These are phyloP conservation scores for Heliopora coerulea DNA, from an alignment of 92 coral and sea anemone species.

Conservation along the genomic window DNA sequence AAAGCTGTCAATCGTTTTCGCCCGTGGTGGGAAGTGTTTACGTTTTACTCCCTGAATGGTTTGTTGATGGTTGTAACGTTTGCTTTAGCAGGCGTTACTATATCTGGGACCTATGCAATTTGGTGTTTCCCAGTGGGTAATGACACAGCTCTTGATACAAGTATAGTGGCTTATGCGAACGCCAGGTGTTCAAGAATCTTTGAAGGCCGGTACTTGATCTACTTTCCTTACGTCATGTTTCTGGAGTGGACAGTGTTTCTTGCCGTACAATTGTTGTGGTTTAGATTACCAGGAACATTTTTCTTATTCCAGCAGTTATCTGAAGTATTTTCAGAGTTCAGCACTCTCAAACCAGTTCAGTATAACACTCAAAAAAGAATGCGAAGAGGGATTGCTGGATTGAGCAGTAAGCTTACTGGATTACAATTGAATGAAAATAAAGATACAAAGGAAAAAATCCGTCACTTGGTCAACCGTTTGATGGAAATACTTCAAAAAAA, in stretches of 20 bases:
- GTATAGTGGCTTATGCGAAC: constrained; percentile 14
- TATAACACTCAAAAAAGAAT: constrained; percentile 28
- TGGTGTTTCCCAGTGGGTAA: constrained; percentile 37
- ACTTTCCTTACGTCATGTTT: constrained; percentile 30
- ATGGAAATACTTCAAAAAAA: constrained; percentile 23
- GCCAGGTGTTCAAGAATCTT: constrained; percentile 38
- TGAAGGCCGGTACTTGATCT: constrained; percentile 27
- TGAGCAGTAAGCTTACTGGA: constrained; percentile 24
- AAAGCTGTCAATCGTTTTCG: constrained; percentile 29
- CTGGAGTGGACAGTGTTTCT: constrained; percentile 31
- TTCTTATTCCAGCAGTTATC: constrained; percentile 36
- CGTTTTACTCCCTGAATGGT: constrained; percentile 36
- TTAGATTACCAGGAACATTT: constrained; percentile 37
- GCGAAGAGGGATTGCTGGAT: constrained; percentile 20
- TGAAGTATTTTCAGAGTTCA: constrained; percentile 35
- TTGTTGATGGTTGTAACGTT: constrained; percentile 32
- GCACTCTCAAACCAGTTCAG: constrained; percentile 29
- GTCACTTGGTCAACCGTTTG: constrained; percentile 20
- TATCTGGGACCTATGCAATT: constrained; percentile 36
- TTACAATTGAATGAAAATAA: constrained; percentile 16
- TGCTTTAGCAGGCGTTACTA: constrained; percentile 38
- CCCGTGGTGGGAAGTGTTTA: constrained; percentile 42
- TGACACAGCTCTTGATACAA: constrained; percentile 26
- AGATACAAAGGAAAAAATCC: constrained; percentile 20
- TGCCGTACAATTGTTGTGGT: constrained; percentile 26